A percentile compares a stretch with the other conserved stretches of the same genome.
phyloP scores from a whole-genome alignment of 1,140 invertebrate species.

The Caerostris darwini region DNA sequence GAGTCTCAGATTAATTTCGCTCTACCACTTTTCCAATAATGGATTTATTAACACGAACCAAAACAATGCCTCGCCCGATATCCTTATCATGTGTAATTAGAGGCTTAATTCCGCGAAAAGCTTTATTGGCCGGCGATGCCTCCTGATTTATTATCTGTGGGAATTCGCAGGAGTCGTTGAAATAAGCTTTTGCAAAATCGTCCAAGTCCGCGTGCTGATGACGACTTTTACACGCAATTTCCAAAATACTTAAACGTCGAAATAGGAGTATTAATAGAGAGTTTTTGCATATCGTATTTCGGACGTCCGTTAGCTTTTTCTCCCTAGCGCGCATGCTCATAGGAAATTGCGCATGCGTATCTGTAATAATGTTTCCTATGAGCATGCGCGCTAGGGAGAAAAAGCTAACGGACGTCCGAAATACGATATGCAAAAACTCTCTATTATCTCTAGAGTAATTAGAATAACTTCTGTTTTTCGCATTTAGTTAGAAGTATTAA shows the following conservation, averaged over 20 bases:
- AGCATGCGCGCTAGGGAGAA: too few species aligned
- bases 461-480: background rate
- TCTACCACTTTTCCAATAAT: slow-evolving; percentile 41
- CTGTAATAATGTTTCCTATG: too few species aligned
- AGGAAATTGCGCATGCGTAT: too few species aligned
- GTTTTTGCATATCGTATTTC: too few species aligned
- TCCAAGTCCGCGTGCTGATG: background rate
- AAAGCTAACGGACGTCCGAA: too few species aligned
- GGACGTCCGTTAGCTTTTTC: too few species aligned
- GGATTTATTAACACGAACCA: slow-evolving; percentile 36
- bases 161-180: background rate
- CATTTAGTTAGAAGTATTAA: background rate
- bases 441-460: background rate
- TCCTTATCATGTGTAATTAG: slow-evolving; percentile 57
- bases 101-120: slow-evolving; percentile 41
- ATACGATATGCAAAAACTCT: too few species aligned
- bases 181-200: background rate
- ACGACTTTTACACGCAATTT: background rate
- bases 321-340: too few species aligned
- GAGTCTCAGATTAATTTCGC: slow-evolving; percentile 29
- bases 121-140: background rate
- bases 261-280: background rate
- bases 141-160: slow-evolving; percentile 28
- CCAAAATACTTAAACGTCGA: slow-evolving; percentile 2
- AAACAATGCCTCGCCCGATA: slow-evolving; percentile 41